A percentile compares a stretch with the other conserved stretches of the same genome.
These are phyloP conservation scores for Orchesellides sinensis DNA, from an alignment of 2,888 invertebrate species.

Conservation along the genomic window DNA sequence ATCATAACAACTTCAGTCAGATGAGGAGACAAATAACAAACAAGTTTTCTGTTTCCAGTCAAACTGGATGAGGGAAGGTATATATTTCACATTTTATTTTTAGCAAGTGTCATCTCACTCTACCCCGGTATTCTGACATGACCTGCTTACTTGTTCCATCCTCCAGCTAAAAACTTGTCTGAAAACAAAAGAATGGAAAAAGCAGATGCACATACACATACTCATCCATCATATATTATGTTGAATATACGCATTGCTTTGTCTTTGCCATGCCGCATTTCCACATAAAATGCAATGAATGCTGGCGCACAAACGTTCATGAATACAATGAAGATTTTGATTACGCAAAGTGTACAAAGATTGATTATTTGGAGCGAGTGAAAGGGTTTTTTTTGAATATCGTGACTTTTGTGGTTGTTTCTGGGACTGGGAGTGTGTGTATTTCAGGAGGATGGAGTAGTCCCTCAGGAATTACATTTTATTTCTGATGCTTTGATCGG, in stretches of 20 bases:
- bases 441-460: too few species aligned
- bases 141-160: neutral
- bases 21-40: neutral
- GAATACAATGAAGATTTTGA: neutral
- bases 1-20: neutral
- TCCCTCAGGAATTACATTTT: too few species aligned
- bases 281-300: neutral
- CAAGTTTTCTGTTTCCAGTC: neutral
- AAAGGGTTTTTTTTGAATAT: too few species aligned
- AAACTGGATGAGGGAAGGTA: neutral
- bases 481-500: too few species aligned
- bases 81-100: neutral
- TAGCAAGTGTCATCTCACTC: neutral
- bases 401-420: too few species aligned
- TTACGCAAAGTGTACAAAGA: neutral
- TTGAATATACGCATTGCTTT: too few species aligned
- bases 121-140: constrained; percentile 16
- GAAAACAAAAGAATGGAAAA: neutral
- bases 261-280: too few species aligned
- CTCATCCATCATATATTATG: constrained; percentile 22
- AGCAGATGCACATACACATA: constrained; percentile 13
- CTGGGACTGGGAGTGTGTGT: too few species aligned
- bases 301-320: neutral
- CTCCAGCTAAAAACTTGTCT: neutral
- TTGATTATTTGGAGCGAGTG: neutral